Evolutionary conservation across 2,888 invertebrate genomes (phyloP).

Genomic region (Erebia palarica): DNA sequence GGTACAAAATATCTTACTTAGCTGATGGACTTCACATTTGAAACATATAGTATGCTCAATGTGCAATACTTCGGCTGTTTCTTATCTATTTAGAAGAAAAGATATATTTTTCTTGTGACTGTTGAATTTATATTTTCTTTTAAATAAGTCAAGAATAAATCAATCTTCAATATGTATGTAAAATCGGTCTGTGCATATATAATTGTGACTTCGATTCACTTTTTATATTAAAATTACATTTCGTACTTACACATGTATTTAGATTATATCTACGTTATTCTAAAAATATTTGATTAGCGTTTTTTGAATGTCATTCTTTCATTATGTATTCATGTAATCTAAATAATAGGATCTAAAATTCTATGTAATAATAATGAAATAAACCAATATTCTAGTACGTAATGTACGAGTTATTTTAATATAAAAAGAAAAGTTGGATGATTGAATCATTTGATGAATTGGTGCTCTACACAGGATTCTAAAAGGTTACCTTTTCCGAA

Average conservation of each 20-base stretch:
- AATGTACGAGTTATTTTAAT: neutral
- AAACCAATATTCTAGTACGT: too few species aligned
- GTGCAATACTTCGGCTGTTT: neutral
- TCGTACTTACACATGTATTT: too few species aligned
- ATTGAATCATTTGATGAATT: neutral
- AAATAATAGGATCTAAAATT: neutral
- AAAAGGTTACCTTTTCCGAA: too few species aligned
- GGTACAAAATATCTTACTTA: too few species aligned
- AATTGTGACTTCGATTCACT: neutral
- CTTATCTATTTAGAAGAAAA: neutral
- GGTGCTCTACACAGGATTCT: too few species aligned
- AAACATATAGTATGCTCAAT: neutral
- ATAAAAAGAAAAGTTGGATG: neutral
- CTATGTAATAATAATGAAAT: too few species aligned
- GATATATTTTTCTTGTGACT: neutral
- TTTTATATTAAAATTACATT: constrained; percentile 2
- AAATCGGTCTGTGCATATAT: neutral
- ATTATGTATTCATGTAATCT: too few species aligned
- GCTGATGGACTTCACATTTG: too few species aligned
- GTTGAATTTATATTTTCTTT: neutral
- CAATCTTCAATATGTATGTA: neutral
- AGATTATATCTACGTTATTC: too few species aligned
- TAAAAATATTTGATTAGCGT: constrained; percentile 24
- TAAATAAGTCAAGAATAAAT: neutral
- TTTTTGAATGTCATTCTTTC: too few species aligned